These are phyloP conservation scores for Platyscapa corneri DNA, from an alignment of 1,140 invertebrate genomes.

Conservation along the genomic window DNA sequence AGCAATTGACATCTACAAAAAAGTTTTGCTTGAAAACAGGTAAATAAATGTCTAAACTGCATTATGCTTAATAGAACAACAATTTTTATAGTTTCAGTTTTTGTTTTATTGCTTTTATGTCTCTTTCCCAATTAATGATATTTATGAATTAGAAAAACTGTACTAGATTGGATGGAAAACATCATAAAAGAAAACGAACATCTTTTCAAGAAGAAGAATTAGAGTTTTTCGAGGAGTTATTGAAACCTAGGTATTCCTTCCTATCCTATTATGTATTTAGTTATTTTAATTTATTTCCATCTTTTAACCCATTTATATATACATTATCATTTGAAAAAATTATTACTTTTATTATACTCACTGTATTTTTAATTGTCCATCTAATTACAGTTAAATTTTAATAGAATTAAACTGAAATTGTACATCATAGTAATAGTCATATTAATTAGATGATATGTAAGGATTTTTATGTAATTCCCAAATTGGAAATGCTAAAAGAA, in stretches of 20 bases:
- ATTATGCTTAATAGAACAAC: background rate
- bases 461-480: too few relatives aligned
- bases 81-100: background rate
- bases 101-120: background rate
- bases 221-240: slow-evolving; percentile 17
- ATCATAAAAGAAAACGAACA: background rate
- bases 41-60: slow-evolving; percentile 60
- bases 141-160: slow-evolving; percentile 22
- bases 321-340: background rate
- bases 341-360: too few relatives aligned
- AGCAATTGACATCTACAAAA: slow-evolving; percentile 99
- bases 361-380: too few relatives aligned
- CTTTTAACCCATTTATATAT: background rate
- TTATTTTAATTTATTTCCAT: background rate
- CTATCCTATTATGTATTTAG: background rate
- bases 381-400: too few relatives aligned
- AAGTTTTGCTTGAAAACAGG: slow-evolving; percentile 93
- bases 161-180: slow-evolving; percentile 16
- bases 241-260: slow-evolving; percentile 32
- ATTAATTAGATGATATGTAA: too few relatives aligned
- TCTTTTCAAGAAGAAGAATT: slow-evolving; percentile 21
- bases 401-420: too few relatives aligned
- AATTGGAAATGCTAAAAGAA: too few relatives aligned
- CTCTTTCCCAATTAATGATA: background rate
- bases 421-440: too few relatives aligned